Base-by-base conservation (phyloP, 2,113 vertebrate species). In the Picathartes gymnocephalus region DNA sequence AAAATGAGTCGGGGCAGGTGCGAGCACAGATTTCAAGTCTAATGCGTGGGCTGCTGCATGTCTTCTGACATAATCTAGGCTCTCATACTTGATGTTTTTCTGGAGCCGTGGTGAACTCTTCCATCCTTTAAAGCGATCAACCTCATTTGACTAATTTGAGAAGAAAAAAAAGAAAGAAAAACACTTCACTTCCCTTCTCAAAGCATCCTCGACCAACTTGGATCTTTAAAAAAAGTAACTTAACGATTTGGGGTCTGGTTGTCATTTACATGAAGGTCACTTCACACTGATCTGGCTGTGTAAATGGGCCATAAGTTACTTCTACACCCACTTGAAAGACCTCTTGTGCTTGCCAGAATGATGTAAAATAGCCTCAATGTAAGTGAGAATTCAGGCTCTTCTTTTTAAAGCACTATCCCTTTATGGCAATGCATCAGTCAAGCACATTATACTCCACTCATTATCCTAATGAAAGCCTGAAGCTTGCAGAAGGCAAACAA, bases 41-140 rank as follows among this genome's bases (percentile, higher is more conserved):
- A 97, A 97, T 97, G 97, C 96, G 97, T 97, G 97, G 97, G 97
- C 95, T 97, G 97, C 97, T 97, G 96, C 95, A 97, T 97, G 96
- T 97, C 97, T 97, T 96, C 96, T 97, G 97, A 97, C 96, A 97
- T 96, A 97, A 97, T 97, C 95, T 95, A 97, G 95, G 97, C 97
- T 97, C 95, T 97, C 94, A 94, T 96, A 97, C 96, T 97, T 95
- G 96, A 97, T 97, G 95, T 97, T 97, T 97, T 97, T 97, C 97
- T 97, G 95, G 95, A 97, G 96, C 92, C 9, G 92, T 84, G 88
- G 96, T 97, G 97, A 97, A 97, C 96, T 97, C 97, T 96, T 97
- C 95, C 95, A 94, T 97, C 96, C 97, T 97, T 97, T 97, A 95
- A 97, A 97, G 39, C 76, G 30, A 97, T 97, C 95, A 95, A 96